Base-by-base conservation (phyloP, 30 jellyfish, hydroid and myxozoan genomes). In the Aurelia aurita complex sp. Pacific region DNA sequence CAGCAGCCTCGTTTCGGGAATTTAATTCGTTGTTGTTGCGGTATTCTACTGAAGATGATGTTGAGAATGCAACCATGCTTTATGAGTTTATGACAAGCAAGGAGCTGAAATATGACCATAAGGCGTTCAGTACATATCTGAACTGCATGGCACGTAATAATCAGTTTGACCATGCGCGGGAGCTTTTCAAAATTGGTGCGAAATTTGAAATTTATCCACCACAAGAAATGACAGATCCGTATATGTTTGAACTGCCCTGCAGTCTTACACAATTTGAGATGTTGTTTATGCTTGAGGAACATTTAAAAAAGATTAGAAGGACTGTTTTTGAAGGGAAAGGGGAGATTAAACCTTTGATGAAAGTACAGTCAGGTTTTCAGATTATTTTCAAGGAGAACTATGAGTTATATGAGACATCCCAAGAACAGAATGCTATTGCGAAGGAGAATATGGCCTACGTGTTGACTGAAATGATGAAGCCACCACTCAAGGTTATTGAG, bases 241-340 rank as follows among this genome's bases (percentile, higher is more conserved):
- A 60, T 52, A 12, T 42, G 33, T 64, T 81, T 62, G 82, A 68
- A 19, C 74, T 82, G 17, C 76, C 86, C 13, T 53, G 88, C 50
- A 70, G 64, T 63, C 80, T 70, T 0, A 81, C 94, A 53, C 74
- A 63, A 19, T 17, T 63, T 18, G 97, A 89, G 55, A 76, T 89
- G 93, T 66, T 67, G 1, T 89, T 89, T 43, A 67, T 89, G 74
- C 32, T 89, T 2, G 97, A 89, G 51, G 76, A 74, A 15, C 97
- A 89, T 63, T 64, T 88, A 69, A 61, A 23, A 5, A 65, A 50
- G 73, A 57, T 77, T 34, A 62, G 81, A 60, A 68, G 60, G 68
- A 64, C 73, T 19, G 86, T 64, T 12, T 40, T 74, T 10, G 80
- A 61, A 38, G 77, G 63, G 17, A 14, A 40, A 14, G 86, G 75